These are phyloP conservation scores for Corythoichthys haematopterus DNA, from an alignment of 2,113 vertebrate species.

Conservation along the genomic window DNA sequence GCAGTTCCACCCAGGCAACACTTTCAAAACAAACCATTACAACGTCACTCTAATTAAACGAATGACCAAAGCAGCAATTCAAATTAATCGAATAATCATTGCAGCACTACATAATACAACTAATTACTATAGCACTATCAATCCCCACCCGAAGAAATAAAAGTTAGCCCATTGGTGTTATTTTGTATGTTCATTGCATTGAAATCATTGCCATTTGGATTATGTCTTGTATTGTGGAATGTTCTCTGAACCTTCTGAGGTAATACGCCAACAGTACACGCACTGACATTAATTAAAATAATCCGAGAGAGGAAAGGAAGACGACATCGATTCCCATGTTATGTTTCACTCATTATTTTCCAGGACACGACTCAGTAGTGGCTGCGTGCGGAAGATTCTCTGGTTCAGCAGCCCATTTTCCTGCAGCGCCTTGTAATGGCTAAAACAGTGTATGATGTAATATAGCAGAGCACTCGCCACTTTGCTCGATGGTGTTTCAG, in stretches of 20 bases:
- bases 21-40: too few relatives aligned
- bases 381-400: background rate
- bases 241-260: background rate
- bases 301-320: background rate
- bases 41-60: too few relatives aligned
- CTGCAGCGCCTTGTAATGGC: background rate
- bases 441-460: conserved; percentile 12
- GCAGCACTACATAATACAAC: too few relatives aligned
- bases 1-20: too few relatives aligned
- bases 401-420: conserved; percentile 11
- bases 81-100: too few relatives aligned
- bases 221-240: background rate
- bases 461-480: background rate
- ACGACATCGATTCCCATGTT: background rate
- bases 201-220: background rate
- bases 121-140: too few relatives aligned
- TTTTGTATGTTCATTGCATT: background rate
- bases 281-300: background rate
- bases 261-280: background rate
- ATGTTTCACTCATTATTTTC: conserved; percentile 1
- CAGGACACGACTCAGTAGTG: background rate
- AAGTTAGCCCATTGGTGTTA: background rate
- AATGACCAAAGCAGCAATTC: too few relatives aligned
- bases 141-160: too few relatives aligned
- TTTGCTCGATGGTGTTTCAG: conserved; percentile 16